Base-by-base conservation (phyloP, 2,113 vertebrate species). In the Oryzias woworae region DNA sequence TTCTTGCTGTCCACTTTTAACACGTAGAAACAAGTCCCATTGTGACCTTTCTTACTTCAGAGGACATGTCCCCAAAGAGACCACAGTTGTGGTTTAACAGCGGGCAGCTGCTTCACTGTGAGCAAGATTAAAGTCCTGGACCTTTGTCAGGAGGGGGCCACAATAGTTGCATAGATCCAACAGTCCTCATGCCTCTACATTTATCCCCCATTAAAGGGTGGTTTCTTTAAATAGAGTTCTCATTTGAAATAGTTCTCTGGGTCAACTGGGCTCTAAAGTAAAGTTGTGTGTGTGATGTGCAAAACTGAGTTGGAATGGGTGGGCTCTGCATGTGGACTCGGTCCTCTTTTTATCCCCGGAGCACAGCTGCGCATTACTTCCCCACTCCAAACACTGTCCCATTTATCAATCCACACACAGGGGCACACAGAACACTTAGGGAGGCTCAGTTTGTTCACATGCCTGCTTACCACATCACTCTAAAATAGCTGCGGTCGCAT, bases 41-140 rank as follows among this genome's bases (percentile, higher is more conserved):
- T 5, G 46, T 88, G 87, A 89, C 87, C 89, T 88, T 90, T 85
- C 14, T n/a, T 4, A 16, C 23, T 69, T n/a, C 41, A 60, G 47
- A 62, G 45, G 58, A 81, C 60, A 54, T 12, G 36, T 59, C 60
- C 52, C 82, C 56, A 31, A 46, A 70, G 77, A 56, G 76, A 69
- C 54, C 62, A 41, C 68, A 56, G 63, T 62, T 71, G 47, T 23
- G 53, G 65, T 72, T 73, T 71, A 71, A 60, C 41, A 51, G 62
- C 63, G 17, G 70, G 77, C 88, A 90, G 88, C 88, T 92, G 87
- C 83, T 75, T 57, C 22, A 13, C 49, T 53, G 48, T 42, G 51
- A 56, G 64, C 23, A 36, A 80, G 83, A 85, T 87, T 79, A 78
- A 83, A 82, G 58, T 15, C 23, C 62, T 75, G 83, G 73, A 55